A percentile compares a stretch with the other conserved stretches of the same genome.
phyloP scores from a whole-genome alignment of 2,797 vertebrate species.

The Pangasius krempfi region DNA sequence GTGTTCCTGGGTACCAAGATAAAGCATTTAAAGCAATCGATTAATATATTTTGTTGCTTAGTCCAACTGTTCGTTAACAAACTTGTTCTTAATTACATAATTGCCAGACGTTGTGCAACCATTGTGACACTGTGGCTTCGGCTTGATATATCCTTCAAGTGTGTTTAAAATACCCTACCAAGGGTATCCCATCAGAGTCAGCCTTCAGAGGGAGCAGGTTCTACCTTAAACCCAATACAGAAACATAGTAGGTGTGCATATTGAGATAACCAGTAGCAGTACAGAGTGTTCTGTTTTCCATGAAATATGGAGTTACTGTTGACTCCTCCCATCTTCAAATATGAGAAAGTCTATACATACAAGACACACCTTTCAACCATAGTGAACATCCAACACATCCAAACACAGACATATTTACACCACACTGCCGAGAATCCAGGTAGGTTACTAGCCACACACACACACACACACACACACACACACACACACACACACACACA shows the following conservation, averaged over 20 bases:
- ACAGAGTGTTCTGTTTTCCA: not conserved
- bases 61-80: too few species aligned
- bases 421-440: not conserved
- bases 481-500: not conserved
- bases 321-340: constrained; percentile 18
- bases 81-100: not conserved
- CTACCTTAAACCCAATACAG: not conserved
- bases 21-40: not conserved
- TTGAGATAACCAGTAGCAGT: not conserved
- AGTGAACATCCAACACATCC: not conserved
- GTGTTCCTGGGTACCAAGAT: too few species aligned
- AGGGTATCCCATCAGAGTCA: not conserved
- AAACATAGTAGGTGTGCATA: not conserved
- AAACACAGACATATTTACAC: not conserved
- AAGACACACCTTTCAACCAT: constrained; percentile 9
- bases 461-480: not conserved
- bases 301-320: constrained; percentile 12
- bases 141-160: not conserved
- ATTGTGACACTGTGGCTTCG: not conserved
- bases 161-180: not conserved
- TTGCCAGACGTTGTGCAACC: not conserved
- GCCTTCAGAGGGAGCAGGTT: not conserved
- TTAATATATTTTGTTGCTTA: not conserved
- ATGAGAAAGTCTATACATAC: constrained; percentile 4
- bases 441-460: not conserved